These are phyloP conservation scores for Oncorhynchus gorbuscha DNA, from an alignment of 2,113 vertebrate species.

Conservation along the genomic window DNA sequence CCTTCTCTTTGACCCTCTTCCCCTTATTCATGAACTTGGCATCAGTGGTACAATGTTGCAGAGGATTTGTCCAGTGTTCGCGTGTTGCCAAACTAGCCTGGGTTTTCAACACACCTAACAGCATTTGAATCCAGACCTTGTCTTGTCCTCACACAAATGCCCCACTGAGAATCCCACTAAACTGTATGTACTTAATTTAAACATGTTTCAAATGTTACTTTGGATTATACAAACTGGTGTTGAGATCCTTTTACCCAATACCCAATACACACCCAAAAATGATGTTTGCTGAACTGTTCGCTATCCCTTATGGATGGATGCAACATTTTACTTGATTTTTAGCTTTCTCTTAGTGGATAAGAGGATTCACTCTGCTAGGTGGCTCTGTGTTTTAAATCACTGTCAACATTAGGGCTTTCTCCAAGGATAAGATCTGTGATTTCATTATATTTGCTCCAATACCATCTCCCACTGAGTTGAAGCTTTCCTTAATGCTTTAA, in stretches of 20 bases:
- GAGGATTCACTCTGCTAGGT: conserved; percentile 57
- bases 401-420: conserved; percentile 36
- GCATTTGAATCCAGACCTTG: background rate
- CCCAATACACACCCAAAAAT: conserved; percentile 23
- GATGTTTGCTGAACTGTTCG: background rate
- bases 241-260: background rate
- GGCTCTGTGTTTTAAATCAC: conserved; percentile 56
- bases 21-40: background rate
- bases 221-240: conserved; percentile 5
- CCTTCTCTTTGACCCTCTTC: background rate
- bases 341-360: conserved; percentile 42
- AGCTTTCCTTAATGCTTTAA: conserved; percentile 54
- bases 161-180: no score
- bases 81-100: background rate
- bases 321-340: conserved; percentile 9
- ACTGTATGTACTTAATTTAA: background rate
- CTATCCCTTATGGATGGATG: conserved; percentile 11
- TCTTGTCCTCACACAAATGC: background rate
- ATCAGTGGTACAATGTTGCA: background rate
- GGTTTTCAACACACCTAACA: background rate
- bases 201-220: background rate
- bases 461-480: conserved; percentile 50
- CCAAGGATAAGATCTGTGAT: conserved; percentile 58
- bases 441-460: conserved; percentile 60
- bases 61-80: no score